Evolutionary conservation across 2,113 vertebrate genomes (phyloP), one percentile per base, ranked within the genome.

Genomic region (Dolichallabes microphthalmus): DNA sequence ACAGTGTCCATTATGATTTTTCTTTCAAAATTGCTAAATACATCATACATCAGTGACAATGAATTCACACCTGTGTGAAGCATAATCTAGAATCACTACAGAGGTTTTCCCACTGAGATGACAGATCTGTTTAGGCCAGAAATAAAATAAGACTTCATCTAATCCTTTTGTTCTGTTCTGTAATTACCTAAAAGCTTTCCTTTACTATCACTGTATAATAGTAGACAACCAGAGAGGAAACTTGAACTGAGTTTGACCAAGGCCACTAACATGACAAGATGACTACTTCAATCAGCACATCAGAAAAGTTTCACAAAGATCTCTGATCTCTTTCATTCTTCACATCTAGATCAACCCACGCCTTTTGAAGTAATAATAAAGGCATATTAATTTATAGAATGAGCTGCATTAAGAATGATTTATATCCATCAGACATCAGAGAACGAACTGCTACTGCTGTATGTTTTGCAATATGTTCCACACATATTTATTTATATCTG

Each of bases 381-480:
- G 5, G 17, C 66, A 19, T 17, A 35, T 35, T 39, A 39, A 71
- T 71, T 20, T 39, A 71, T 39, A 71, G 20, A 71, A 22, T 32
- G 30, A 32, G 27, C 15, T 32, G 15, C 30, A 32, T 19, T 30
- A 30, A 15, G 30, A 19, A 14, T 68, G 27, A n/a, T 8, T 68
- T 17, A 27, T 17, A 68, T 68, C 68, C 68, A 71, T 22, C 19
- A 71, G 17, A 68, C 64, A 68, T 8, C 27, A 68, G 30, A 39
- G 9, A 71, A 71, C 19, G 45, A 45, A 45, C 5, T 45, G 45
- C 11, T 39, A 39, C 32, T 39, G 17, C 68, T 71, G 39, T 20
- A 50, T 73, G 39, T 74, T 61, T 74, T 45, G 39, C 39, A n/a
- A 74, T 74, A 74, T 74, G 71, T 74, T 74, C 4, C 71, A 74